Percentiles rank a stretch among this genome's conserved stretches.
phyloP scores from a whole-genome alignment of 1,140 invertebrate species.

The Drosophila funebris region DNA sequence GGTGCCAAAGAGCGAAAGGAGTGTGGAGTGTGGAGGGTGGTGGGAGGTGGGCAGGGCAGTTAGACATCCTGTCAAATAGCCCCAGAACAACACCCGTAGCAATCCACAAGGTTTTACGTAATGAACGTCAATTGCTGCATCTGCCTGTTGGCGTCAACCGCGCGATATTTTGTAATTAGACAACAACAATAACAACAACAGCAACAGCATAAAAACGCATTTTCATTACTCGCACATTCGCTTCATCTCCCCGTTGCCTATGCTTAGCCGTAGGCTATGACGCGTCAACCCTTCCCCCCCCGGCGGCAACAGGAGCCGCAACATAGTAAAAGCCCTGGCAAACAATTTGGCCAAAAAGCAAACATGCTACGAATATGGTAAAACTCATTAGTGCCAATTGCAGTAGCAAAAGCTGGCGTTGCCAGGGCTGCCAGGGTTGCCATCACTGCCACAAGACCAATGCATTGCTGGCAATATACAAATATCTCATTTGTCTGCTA shows the following conservation, averaged over 20 bases:
- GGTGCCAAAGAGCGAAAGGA: neutral
- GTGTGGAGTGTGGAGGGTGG: no score
- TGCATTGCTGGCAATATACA: conserved; percentile 20
- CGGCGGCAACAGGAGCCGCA: neutral
- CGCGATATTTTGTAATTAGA: conserved; percentile 72
- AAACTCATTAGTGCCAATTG: conserved; percentile 76
- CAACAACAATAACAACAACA: conserved; percentile 35
- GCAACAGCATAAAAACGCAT: conserved; percentile 28
- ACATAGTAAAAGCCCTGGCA: conserved; percentile 40
- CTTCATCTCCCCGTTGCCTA: no score
- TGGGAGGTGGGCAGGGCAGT: neutral
- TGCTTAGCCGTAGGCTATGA: no score
- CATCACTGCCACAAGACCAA: conserved; percentile 1
- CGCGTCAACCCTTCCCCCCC: neutral
- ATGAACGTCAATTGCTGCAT: conserved; percentile 68
- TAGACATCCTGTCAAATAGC: neutral
- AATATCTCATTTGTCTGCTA: neutral
- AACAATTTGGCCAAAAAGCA: conserved; percentile 56
- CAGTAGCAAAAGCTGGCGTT: conserved; percentile 28
- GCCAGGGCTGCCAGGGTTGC: conserved; percentile 13
- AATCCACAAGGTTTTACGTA: conserved; percentile 26
- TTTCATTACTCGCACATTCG: conserved; percentile 4
- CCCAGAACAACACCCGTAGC: neutral
- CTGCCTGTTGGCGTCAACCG: conserved; percentile 26
- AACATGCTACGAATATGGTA: conserved; percentile 64